Conservation (phyloP, 2,113 vertebrate species). For the Calypte anna region DNA sequence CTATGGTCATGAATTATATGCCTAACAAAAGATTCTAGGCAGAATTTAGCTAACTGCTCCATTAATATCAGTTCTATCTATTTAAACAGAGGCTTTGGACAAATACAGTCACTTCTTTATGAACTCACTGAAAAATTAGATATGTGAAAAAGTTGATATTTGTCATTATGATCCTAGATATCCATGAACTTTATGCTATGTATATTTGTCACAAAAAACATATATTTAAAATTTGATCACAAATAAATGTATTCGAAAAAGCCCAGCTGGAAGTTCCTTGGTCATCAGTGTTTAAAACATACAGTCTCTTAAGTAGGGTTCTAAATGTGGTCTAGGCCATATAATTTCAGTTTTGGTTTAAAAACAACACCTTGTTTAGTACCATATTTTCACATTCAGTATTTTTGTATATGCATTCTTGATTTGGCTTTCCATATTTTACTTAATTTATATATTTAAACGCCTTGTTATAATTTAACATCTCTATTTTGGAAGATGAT, state of each 20-base stretch:
- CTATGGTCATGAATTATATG: not conserved
- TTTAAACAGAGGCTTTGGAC: not conserved
- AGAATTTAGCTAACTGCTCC: not conserved
- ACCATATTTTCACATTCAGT: not conserved
- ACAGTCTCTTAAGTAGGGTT: not conserved
- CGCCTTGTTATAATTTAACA: not conserved
- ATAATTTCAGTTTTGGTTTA: not conserved
- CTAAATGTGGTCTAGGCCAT: not conserved
- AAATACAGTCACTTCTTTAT: not conserved
- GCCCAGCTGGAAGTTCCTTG: accelerated
- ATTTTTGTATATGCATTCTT: not conserved
- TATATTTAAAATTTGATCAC: not conserved
- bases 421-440: not conserved
- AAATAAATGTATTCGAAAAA: not conserved
- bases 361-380: accelerated
- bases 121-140: not conserved
- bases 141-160: not conserved
- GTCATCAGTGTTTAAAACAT: not conserved
- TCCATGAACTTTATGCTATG: not conserved
- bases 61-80: not conserved
- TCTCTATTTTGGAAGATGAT: accelerated
- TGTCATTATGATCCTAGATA: not conserved
- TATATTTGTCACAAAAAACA: not conserved
- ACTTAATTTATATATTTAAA: not conserved
- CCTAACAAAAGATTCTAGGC: not conserved